Percentiles rank a stretch among this genome's conserved stretches.
Evolutionary conservation across 2,888 invertebrate species (phyloP).

Genomic region (Agriopis leucophaearia): DNA sequence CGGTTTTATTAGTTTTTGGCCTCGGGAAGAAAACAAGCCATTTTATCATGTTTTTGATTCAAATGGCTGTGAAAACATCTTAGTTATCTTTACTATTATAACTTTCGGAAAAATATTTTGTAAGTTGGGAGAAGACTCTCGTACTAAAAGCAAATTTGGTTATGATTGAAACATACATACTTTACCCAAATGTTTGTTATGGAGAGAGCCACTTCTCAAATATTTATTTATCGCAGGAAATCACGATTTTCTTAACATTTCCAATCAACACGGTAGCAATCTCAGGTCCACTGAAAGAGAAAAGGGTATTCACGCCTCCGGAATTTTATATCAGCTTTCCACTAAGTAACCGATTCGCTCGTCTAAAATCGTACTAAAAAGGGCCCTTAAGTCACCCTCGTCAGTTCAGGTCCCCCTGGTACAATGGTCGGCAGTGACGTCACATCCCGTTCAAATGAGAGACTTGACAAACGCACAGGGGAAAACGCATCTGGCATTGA

Average conservation of each 20-base stretch:
- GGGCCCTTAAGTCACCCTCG: constrained; percentile 38
- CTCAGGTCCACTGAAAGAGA: constrained; percentile 21
- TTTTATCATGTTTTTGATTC: constrained; percentile 9
- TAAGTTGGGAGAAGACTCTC: neutral
- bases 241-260: constrained; percentile 11
- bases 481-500: constrained; percentile 44
- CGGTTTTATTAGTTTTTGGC: constrained; percentile 4
- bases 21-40: neutral
- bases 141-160: constrained; percentile 2
- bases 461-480: constrained; percentile 38
- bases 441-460: constrained; percentile 47
- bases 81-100: neutral
- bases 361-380: constrained; percentile 42
- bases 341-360: constrained; percentile 37
- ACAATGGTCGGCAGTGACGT: constrained; percentile 46
- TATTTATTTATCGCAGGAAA: constrained; percentile 11
- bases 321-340: constrained; percentile 34
- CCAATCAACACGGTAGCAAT: constrained; percentile 11
- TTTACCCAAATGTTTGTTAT: neutral
- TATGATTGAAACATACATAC: neutral
- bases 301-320: constrained; percentile 30
- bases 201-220: neutral
- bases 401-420: constrained; percentile 40
- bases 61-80: constrained; percentile 11
- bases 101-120: constrained; percentile 1